Evolutionary conservation across 2,888 invertebrate species (phyloP), one percentile per base, ranked within the genome.

Genomic region (Ganaspis brasiliensis): DNA sequence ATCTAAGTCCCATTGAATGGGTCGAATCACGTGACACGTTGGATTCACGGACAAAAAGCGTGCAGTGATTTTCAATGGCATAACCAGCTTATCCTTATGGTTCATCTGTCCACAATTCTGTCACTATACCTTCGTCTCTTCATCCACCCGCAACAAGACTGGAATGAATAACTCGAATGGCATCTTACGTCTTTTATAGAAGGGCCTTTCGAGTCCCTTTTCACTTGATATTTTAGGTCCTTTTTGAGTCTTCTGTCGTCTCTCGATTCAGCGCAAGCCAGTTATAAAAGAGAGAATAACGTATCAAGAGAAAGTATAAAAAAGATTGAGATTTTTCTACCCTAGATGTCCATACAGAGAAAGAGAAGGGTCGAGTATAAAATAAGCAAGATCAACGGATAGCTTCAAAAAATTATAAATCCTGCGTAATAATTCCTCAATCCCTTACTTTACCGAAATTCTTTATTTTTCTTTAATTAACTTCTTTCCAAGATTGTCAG

Each of bases 321-420:
- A 76, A 74, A 79, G 72, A 77, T 75, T 49, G 57, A 45, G 16
- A 67, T 45, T 45, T 67, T 67, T 45, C 45, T 67, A 24, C 1
- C 8, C 12, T 67, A 24, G 45, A 45, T 6, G 31, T 31, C 31
- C 6, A n/a, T 49, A 49, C 52, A 24, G 45, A 14, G 63, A 40
- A 8, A 2, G 55, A 55, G 6, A 12, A 21, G 24, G 56, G 14
- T 67, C 40, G 45, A 40, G 19, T n/a, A n/a, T 40, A 67, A 45
- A 67, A 67, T 26, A 67, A 67, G 37, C 40, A 63, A 37, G 21
- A 37, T 61, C 61, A 12, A 37, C 35, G 21, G 37, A 63, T 35
- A 40, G 37, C 6, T 52, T 52, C 16, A 19, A 19, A 52, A 49
- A 52, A 19, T 52, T n/a, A 49, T 9, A 52, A 52, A 49, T 31